phyloP scores from a whole-genome alignment of 1,140 invertebrate species.

The Scaptodrosophila lebanonensis region DNA sequence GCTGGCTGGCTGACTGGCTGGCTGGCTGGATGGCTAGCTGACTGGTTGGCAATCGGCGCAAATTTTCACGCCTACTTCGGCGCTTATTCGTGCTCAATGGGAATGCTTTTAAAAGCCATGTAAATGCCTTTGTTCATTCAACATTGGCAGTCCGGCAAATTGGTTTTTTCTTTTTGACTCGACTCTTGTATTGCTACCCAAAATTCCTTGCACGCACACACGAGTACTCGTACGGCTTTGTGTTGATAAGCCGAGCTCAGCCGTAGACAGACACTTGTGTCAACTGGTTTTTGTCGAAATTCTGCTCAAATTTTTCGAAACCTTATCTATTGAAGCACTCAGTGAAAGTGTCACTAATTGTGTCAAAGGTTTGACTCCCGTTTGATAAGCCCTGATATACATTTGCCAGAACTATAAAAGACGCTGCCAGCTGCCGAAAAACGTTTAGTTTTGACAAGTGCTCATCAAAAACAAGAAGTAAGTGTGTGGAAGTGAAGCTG shows the following conservation, averaged over 20 bases:
- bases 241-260: not conserved
- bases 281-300: conserved; percentile 35
- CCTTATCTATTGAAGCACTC: conserved; percentile 42
- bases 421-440: conserved; percentile 11
- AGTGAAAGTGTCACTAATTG: conserved; percentile 43
- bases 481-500: too few species aligned
- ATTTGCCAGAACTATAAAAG: too few species aligned
- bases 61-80: conserved; percentile 57
- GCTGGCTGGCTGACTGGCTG: too few species aligned
- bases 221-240: too few species aligned
- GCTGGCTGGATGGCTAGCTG: too few species aligned
- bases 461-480: conserved; percentile 17
- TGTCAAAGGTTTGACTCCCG: conserved; percentile 48
- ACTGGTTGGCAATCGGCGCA: conserved; percentile 30
- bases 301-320: conserved; percentile 15
- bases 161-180: conserved; percentile 38
- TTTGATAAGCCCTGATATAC: conserved; percentile 22
- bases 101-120: conserved; percentile 11
- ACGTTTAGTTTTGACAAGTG: conserved; percentile 46
- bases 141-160: conserved; percentile 21
- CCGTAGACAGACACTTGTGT: conserved; percentile 40
- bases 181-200: too few species aligned
- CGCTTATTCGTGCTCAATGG: conserved; percentile 29
- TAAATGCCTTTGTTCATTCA: conserved; percentile 44
- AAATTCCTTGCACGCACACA: too few species aligned